These are phyloP conservation scores for Rhipidura dahli DNA, from an alignment of 2,113 vertebrate genomes.

Conservation along the genomic window DNA sequence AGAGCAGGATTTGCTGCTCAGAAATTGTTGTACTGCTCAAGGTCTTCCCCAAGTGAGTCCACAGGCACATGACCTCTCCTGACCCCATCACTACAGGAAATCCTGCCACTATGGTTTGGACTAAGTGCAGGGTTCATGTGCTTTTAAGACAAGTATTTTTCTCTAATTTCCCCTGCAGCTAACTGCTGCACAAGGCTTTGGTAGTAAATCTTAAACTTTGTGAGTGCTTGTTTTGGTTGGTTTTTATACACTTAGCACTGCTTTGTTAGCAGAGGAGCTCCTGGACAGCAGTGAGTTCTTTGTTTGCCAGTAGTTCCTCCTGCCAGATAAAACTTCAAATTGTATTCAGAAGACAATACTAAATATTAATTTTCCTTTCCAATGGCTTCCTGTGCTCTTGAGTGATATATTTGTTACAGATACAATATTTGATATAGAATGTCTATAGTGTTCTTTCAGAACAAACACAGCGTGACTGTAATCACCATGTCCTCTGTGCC, in stretches of 20 bases:
- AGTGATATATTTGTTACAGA: neutral
- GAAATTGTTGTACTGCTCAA: neutral
- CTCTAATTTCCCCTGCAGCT: neutral
- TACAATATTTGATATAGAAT: neutral
- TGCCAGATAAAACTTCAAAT: neutral
- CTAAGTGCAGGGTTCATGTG: neutral
- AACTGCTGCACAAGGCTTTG: neutral
- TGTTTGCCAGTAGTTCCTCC: neutral
- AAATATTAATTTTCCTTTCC: neutral
- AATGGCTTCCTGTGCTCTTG: neutral
- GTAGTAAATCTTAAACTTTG: neutral
- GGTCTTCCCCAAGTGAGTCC: neutral
- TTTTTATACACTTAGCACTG: neutral
- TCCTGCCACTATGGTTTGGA: neutral
- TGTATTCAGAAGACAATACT: neutral
- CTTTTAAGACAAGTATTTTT: neutral
- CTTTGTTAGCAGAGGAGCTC: neutral
- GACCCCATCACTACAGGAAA: neutral
- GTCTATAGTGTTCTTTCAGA: neutral
- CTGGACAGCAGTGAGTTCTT: neutral
- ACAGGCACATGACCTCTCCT: neutral
- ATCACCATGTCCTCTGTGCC: neutral
- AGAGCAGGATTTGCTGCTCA: neutral
- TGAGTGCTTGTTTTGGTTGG: neutral
- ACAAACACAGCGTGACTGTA: neutral